phyloP scores from a whole-genome alignment of 2,888 invertebrate genomes.

The Teinopalpus imperialis region DNA sequence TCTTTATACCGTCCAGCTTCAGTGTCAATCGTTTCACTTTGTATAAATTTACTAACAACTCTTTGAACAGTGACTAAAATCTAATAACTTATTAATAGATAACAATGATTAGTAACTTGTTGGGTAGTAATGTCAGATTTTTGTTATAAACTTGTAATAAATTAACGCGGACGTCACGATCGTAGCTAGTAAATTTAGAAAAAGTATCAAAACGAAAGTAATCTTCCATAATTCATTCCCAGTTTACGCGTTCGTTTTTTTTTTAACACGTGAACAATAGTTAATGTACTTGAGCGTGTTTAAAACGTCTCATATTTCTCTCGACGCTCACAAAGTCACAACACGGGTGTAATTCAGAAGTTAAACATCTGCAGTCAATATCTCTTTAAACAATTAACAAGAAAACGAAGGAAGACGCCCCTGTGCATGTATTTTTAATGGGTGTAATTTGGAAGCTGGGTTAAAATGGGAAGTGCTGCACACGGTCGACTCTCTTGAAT shows the following conservation, averaged over 20 bases:
- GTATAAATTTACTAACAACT: too few species aligned
- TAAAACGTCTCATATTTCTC: slow-evolving; percentile 70
- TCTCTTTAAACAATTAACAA: slow-evolving; percentile 76
- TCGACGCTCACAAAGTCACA: slow-evolving; percentile 56
- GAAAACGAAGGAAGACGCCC: slow-evolving; percentile 61
- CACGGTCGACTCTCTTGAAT: neutral
- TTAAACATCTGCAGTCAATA: slow-evolving; percentile 76
- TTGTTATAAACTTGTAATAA: too few species aligned
- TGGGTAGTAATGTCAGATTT: too few species aligned
- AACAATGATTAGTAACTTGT: too few species aligned
- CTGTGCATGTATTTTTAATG: slow-evolving; percentile 70
- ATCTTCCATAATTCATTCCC: slow-evolving; percentile 51
- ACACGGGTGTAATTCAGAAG: slow-evolving; percentile 63
- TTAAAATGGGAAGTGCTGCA: slow-evolving; percentile 7
- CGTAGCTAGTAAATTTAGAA: neutral
- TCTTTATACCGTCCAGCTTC: too few species aligned
- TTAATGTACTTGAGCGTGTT: slow-evolving; percentile 50
- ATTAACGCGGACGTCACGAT: too few species aligned
- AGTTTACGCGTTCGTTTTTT: slow-evolving; percentile 33
- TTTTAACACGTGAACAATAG: slow-evolving; percentile 43
- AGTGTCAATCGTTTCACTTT: too few species aligned
- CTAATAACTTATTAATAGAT: too few species aligned
- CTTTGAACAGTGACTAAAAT: too few species aligned
- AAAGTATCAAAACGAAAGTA: slow-evolving; percentile 18
- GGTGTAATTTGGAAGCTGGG: slow-evolving; percentile 58